These are phyloP conservation scores for Metaphire vulgaris DNA, from an alignment of 1,140 invertebrate species.

Conservation along the genomic window DNA sequence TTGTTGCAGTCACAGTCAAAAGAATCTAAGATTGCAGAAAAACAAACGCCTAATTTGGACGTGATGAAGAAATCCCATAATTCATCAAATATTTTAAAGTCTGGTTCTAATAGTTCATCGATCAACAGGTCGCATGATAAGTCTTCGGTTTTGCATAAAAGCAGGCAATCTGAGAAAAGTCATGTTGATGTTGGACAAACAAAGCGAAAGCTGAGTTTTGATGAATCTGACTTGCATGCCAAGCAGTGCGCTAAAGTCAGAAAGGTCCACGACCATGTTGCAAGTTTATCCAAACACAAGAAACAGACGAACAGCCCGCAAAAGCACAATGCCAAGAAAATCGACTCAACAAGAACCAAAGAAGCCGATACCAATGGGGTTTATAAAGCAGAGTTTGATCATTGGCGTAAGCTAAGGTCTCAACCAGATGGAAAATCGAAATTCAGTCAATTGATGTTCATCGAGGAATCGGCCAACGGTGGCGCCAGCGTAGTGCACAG, in stretches of 20 bases:
- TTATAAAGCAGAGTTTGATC: neutral
- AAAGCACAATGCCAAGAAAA: neutral
- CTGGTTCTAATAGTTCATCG: too few relatives aligned
- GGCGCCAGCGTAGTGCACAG: conserved; percentile 83
- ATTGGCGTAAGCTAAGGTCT: neutral
- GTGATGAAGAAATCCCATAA: too few relatives aligned
- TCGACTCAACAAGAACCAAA: neutral
- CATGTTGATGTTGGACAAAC: too few relatives aligned
- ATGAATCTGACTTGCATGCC: neutral
- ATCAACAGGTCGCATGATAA: too few relatives aligned
- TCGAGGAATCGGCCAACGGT: conserved; percentile 92
- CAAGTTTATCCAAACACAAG: neutral
- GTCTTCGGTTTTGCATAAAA: neutral
- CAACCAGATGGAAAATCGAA: conserved; percentile 19
- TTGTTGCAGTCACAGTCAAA: too few relatives aligned
- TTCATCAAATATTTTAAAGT: too few relatives aligned
- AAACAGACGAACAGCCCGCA: neutral
- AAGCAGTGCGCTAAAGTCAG: neutral
- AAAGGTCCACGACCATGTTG: neutral
- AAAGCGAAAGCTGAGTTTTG: neutral
- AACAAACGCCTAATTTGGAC: too few relatives aligned
- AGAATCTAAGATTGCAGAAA: too few relatives aligned
- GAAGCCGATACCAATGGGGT: neutral
- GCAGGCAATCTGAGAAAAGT: neutral
- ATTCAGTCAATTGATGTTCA: conserved; percentile 62